Conservation (phyloP, 2,888 invertebrate genomes). For the Lithosia quadra region DNA sequence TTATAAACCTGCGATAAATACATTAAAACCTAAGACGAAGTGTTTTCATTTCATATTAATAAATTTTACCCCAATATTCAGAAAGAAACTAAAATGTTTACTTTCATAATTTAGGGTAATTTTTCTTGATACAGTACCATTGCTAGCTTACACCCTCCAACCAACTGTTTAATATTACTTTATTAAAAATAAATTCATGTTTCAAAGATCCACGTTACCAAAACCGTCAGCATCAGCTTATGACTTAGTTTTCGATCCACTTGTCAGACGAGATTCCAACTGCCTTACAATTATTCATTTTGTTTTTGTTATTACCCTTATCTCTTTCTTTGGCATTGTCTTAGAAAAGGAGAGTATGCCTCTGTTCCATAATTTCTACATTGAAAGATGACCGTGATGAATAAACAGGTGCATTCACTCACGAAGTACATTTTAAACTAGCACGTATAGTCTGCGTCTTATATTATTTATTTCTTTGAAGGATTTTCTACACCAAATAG, state of each 20-base stretch:
- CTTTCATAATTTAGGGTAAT: no score
- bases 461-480: neutral
- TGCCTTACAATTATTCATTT: constrained; percentile 30
- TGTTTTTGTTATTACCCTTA: constrained; percentile 21
- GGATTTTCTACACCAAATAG: no score
- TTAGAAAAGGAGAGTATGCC: constrained; percentile 15
- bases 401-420: neutral
- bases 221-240: neutral
- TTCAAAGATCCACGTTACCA: neutral
- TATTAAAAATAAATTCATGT: neutral
- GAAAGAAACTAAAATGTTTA: no score
- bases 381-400: constrained; percentile 21
- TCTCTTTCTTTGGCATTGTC: constrained; percentile 22
- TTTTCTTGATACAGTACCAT: no score
- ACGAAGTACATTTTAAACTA: neutral
- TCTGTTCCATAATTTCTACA: constrained; percentile 8
- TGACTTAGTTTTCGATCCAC: constrained; percentile 26
- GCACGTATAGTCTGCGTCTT: neutral
- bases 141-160: no score
- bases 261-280: constrained; percentile 55
- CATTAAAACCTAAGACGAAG: no score
- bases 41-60: no score
- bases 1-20: no score
- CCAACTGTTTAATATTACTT: neutral
- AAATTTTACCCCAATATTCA: no score